These are phyloP conservation scores for Larimichthys crocea DNA, from an alignment of 2,113 vertebrate genomes.

Conservation along the genomic window DNA sequence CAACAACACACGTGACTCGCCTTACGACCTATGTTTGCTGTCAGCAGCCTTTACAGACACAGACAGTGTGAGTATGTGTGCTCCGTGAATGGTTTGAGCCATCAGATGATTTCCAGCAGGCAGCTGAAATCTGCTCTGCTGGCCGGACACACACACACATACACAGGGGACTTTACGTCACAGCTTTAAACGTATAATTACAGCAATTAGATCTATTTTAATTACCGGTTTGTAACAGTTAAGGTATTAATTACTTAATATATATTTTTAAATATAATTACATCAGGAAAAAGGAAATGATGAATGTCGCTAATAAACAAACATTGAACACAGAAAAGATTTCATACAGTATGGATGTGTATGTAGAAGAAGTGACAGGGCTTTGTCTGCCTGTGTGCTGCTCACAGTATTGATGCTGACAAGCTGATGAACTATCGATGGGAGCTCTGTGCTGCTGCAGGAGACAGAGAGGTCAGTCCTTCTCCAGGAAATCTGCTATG, in stretches of 20 bases:
- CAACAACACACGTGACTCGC: accelerated
- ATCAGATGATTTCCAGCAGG: conserved; percentile 71
- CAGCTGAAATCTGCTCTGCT: conserved; percentile 53
- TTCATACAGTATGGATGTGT: too few relatives aligned
- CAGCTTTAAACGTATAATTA: conserved; percentile 19
- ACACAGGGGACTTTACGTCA: not conserved
- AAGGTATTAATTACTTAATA: not conserved
- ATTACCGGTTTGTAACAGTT: conserved; percentile 1
- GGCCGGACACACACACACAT: not conserved
- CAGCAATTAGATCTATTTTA: not conserved
- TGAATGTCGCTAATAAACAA: not conserved
- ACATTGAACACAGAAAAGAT: not conserved
- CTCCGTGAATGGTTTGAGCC: conserved; percentile 61
- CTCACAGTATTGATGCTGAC: conserved; percentile 4
- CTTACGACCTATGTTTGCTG: accelerated
- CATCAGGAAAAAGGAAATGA: not conserved
- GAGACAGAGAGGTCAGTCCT: conserved; percentile 10
- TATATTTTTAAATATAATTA: too few relatives aligned
- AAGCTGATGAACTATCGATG: conserved; percentile 32
- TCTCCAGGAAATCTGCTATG: conserved; percentile 2
- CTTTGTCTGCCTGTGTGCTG: conserved; percentile 2
- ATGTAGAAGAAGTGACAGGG: not conserved
- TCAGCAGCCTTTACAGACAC: accelerated
- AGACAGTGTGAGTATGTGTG: not conserved
- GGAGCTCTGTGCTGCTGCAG: conserved; percentile 9